Evolutionary conservation across 2,888 invertebrate genomes (phyloP), one percentile per base, ranked within the genome.

Genomic region (Lingula anatina): DNA sequence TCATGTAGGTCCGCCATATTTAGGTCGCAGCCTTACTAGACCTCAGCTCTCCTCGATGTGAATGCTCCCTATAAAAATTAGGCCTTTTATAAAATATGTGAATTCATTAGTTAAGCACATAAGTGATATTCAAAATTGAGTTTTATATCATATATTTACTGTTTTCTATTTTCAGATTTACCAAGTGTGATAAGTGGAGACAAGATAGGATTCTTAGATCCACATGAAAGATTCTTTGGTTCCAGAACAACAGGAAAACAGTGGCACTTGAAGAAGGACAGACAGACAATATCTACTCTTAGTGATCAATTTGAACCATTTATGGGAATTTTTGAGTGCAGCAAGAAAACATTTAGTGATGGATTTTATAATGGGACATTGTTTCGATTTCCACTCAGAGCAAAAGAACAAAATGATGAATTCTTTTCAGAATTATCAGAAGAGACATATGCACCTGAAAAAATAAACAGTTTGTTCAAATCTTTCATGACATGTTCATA

Each of bases 351-450:
- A 1, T 52, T 65, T 7, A 42, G 52, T 1, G 42, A 45, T 5
- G 62, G 65, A 5, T 48, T 50, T 46, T 70, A 56, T 51, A 26
- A 50, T 9, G 71, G 71, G 24, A 71, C 70, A 5, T 23, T 73
- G 36, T 71, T 73, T 47, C 59, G 71, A 56, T 73, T 73, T 51
- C 70, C 71, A 5, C 53, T 73, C 18, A 56, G 73, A 2, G 47
- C 53, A 24, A 42, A 31, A 12, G 27, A 44, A 18, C n/a, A n/a
- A n/a, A n/a, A n/a, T n/a, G n/a, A n/a, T n/a, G n/a, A n/a, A n/a
- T n/a, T n/a, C n/a, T n/a, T n/a, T n/a, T 68, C 70, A n/a, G 54
- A 56, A 5, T 49, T 71, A 12, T 69, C 66, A 20, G 55, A 59
- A 7, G 64, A 53, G 3, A 27, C 62, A 9, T 70, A 67, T 46